Evolutionary conservation across 2,797 vertebrate genomes (phyloP).

Genomic region (Coendou prehensilis): DNA sequence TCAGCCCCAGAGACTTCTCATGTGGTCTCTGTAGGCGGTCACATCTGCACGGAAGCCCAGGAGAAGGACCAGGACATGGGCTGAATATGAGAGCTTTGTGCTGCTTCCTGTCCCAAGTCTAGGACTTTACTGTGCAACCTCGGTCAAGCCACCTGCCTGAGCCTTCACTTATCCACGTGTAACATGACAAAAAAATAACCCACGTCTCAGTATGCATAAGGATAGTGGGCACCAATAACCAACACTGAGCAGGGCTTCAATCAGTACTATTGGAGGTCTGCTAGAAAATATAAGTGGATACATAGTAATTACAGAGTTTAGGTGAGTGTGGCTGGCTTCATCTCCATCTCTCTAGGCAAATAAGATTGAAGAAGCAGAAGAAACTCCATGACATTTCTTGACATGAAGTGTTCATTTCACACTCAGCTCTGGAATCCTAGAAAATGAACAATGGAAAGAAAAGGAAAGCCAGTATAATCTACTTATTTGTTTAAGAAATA

Average conservation of each 20-base stretch:
- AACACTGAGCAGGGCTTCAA: neutral
- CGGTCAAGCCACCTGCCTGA: neutral
- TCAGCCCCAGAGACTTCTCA: neutral
- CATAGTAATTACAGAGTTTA: neutral
- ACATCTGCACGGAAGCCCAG: neutral
- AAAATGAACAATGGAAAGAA: neutral
- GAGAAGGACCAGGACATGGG: neutral
- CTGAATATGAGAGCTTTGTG: neutral
- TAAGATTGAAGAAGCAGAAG: neutral
- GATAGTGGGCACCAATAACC: neutral
- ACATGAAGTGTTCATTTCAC: neutral
- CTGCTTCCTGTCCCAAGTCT: neutral
- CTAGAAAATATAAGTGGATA: constrained; percentile 7
- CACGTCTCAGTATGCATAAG: neutral
- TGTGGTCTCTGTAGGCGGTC: neutral
- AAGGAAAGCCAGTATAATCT: neutral
- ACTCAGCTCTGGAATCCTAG: neutral
- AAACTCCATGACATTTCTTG: neutral
- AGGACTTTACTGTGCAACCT: neutral
- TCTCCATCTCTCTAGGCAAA: neutral
- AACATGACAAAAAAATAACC: neutral
- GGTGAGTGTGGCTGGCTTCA: neutral
- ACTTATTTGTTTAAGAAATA: neutral
- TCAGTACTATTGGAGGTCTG: neutral
- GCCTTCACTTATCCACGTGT: neutral